Conservation (phyloP, 2,113 vertebrate genomes). For the Talpa occidentalis region DNA sequence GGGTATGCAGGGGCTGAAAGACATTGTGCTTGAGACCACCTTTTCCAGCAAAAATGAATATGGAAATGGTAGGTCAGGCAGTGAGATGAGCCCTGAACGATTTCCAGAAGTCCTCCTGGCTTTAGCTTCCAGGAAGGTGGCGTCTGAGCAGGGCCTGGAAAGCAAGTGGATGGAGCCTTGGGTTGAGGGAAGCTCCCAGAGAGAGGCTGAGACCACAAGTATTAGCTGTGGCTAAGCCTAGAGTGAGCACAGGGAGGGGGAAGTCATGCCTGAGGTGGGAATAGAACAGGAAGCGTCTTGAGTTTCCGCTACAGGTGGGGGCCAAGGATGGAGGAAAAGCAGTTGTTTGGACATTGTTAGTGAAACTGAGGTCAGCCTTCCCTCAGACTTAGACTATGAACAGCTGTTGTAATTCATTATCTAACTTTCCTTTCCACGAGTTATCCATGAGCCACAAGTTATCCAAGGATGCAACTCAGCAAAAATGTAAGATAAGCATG, state of each 20-base stretch:
- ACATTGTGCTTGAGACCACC: no score
- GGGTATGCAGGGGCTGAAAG: no score
- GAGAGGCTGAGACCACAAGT: fast-evolving
- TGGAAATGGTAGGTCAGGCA: background rate
- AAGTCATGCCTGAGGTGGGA: background rate
- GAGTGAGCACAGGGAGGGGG: no score
- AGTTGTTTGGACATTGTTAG: background rate
- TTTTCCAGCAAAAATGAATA: background rate
- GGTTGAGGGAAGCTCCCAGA: background rate
- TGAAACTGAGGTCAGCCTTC: no score
- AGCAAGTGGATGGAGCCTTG: no score
- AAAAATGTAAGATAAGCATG: no score
- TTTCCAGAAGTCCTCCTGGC: background rate
- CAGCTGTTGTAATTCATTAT: no score
- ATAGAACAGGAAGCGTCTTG: fast-evolving
- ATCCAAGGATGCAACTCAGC: no score
- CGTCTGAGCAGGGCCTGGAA: background rate
- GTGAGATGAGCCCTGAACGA: background rate
- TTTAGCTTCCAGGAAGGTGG: background rate
- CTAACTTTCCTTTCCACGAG: no score
- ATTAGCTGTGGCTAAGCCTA: background rate
- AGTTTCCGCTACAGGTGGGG: background rate
- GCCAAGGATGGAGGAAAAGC: background rate
- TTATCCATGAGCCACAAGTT: no score
- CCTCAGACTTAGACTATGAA: no score